These are phyloP conservation scores for Porites rus DNA, from an alignment of 92 coral and sea anemone species.

Conservation along the genomic window DNA sequence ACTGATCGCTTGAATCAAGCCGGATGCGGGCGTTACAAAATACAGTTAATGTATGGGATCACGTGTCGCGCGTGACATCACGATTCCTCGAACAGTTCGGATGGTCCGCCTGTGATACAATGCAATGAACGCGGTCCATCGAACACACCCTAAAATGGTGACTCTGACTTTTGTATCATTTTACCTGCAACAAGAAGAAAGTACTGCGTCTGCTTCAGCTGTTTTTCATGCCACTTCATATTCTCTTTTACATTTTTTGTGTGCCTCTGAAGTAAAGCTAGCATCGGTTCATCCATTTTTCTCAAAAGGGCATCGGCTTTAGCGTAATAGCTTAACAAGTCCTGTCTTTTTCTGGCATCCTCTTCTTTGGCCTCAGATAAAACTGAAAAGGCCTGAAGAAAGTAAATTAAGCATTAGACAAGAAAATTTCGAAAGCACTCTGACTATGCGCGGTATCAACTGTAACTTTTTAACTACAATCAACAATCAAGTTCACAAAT, in stretches of 20 bases:
- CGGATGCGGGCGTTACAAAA: too few relatives aligned
- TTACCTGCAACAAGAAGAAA: slow-evolving; percentile 15
- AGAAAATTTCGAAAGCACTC: too few relatives aligned
- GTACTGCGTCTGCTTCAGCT: slow-evolving; percentile 17
- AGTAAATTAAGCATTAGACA: background rate
- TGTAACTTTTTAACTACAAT: too few relatives aligned
- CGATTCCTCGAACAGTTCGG: too few relatives aligned
- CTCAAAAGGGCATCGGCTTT: background rate
- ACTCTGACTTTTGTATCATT: too few relatives aligned
- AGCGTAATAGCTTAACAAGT: background rate
- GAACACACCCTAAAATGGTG: too few relatives aligned
- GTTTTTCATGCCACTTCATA: background rate
- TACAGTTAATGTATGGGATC: too few relatives aligned
- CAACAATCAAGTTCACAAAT: too few relatives aligned
- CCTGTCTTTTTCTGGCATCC: slow-evolving; percentile 11
- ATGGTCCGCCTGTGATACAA: too few relatives aligned
- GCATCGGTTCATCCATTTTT: slow-evolving; percentile 19
- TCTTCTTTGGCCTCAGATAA: slow-evolving; percentile 26
- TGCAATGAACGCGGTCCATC: background rate
- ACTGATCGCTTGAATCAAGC: too few relatives aligned
- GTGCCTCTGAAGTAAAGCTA: background rate
- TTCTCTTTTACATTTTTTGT: background rate
- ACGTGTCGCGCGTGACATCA: too few relatives aligned
- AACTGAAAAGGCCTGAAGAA: slow-evolving; percentile 37
- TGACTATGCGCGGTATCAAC: too few relatives aligned